A percentile compares a stretch with the other conserved stretches of the same genome.
Evolutionary conservation across 2,888 invertebrate species (phyloP).

Genomic region (Bellardia pandia): DNA sequence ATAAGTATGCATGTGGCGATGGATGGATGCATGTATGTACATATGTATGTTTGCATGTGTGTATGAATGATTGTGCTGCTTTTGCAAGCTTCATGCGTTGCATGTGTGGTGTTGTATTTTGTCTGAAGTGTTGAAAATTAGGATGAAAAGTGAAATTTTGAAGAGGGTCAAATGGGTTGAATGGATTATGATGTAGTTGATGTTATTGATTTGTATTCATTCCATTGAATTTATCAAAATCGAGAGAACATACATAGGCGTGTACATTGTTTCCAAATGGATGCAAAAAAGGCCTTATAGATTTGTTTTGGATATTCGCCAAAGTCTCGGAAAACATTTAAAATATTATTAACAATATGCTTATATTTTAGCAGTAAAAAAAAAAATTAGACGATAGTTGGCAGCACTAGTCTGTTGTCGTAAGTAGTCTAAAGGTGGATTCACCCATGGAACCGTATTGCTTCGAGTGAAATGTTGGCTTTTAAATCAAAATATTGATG

Average conservation of each 20-base stretch:
- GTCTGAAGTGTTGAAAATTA: constrained; percentile 49
- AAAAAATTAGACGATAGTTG: no score
- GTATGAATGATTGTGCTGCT: not conserved
- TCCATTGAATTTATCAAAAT: constrained; percentile 3
- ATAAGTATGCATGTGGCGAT: not conserved
- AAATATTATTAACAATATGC: no score
- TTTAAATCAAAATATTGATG: no score
- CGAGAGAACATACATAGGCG: no score
- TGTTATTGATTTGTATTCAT: constrained; percentile 50
- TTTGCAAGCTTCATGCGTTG: no score
- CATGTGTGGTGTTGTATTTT: constrained; percentile 10
- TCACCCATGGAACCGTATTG: no score
- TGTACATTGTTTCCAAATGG: not conserved
- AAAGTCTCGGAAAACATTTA: not conserved
- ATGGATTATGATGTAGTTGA: not conserved
- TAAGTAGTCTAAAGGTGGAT: no score
- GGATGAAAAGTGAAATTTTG: constrained; percentile 61
- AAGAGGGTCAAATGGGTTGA: constrained; percentile 44
- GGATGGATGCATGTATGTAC: not conserved
- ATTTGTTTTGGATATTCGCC: not conserved
- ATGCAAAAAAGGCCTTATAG: no score
- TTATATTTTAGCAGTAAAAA: no score
- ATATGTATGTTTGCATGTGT: not conserved
- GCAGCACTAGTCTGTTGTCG: no score
- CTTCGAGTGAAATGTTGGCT: no score